Percentiles rank a stretch among this genome's conserved stretches.
Evolutionary conservation across 64 coral and sea anemone genomes (phyloP).

Genomic region (Acropora tenuis): DNA sequence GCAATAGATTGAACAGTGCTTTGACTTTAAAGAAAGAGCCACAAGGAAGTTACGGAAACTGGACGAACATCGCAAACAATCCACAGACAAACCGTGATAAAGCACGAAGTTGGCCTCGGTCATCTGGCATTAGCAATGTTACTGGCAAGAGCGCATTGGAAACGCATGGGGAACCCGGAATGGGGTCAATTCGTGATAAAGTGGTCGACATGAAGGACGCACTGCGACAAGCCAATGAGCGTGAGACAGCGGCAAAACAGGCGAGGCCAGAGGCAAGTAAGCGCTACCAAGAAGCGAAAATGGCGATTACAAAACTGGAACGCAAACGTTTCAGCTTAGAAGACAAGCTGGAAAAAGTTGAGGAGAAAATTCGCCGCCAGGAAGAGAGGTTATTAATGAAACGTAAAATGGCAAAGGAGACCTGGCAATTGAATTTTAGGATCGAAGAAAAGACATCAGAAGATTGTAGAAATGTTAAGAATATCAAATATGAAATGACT

Average conservation of each 20-base stretch:
- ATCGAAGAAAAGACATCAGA: constrained; percentile 49
- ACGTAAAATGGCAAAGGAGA: constrained; percentile 47
- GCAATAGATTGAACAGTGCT: constrained; percentile 65
- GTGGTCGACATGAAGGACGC: constrained; percentile 78
- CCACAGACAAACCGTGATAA: background rate
- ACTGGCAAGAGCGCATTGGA: background rate
- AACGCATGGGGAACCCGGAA: constrained; percentile 39
- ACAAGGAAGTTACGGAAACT: background rate
- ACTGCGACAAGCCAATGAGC: constrained; percentile 44
- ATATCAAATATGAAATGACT: constrained; percentile 77
- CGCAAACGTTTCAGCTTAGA: constrained; percentile 52
- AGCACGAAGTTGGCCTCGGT: background rate
- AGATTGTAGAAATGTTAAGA: constrained; percentile 68
- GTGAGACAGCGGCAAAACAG: constrained; percentile 50
- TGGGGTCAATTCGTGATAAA: constrained; percentile 79
- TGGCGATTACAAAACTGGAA: constrained; percentile 39
- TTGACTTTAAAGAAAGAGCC: constrained; percentile 40
- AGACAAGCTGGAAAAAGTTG: constrained; percentile 70
- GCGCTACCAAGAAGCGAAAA: constrained; percentile 60
- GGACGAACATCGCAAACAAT: background rate
- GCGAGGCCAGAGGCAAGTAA: constrained; percentile 32
- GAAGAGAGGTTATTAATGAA: constrained; percentile 36
- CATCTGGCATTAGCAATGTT: background rate
- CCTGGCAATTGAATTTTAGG: constrained; percentile 28
- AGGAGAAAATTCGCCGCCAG: constrained; percentile 51